Conservation (phyloP, 2,113 vertebrate species). For the Neopipo cinnamomea region DNA sequence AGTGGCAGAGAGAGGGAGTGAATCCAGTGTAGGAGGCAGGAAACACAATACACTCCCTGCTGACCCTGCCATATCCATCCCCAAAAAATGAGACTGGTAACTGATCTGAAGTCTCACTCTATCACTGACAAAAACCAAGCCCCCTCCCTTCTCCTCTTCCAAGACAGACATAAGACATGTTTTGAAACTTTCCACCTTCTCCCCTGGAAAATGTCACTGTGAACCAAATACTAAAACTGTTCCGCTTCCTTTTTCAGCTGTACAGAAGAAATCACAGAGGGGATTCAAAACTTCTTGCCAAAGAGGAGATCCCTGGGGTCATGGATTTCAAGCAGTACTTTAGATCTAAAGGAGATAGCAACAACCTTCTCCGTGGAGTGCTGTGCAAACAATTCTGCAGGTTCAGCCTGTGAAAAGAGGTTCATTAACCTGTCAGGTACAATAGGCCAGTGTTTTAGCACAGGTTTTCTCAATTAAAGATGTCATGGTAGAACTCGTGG, state of each 20-base stretch:
- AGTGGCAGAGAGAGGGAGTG: background rate
- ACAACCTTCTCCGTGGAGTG: slow-evolving; percentile 64
- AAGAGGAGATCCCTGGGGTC: slow-evolving; percentile 67
- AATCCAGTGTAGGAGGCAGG: background rate
- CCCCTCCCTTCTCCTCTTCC: background rate
- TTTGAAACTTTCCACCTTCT: background rate
- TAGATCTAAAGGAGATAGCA: slow-evolving; percentile 18
- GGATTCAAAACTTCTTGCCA: slow-evolving; percentile 53
- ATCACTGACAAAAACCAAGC: background rate
- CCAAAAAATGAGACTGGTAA: background rate
- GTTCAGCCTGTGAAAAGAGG: slow-evolving; percentile 71
- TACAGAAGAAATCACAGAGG: slow-evolving; percentile 71
- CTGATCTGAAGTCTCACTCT: background rate
- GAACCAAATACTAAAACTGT: background rate
- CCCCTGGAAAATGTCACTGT: background rate
- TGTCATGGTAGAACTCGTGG: background rate
- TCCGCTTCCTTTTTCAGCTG: slow-evolving; percentile 68
- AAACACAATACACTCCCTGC: background rate
- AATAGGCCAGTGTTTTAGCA: background rate
- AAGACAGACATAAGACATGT: background rate
- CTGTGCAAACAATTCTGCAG: slow-evolving; percentile 77
- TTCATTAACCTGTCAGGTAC: slow-evolving; percentile 69
- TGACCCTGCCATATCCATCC: background rate
- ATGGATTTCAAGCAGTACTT: slow-evolving; percentile 71
- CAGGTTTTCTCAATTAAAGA: background rate